phyloP scores from a whole-genome alignment of 2,888 invertebrate genomes.

The Xylocampa areola region DNA sequence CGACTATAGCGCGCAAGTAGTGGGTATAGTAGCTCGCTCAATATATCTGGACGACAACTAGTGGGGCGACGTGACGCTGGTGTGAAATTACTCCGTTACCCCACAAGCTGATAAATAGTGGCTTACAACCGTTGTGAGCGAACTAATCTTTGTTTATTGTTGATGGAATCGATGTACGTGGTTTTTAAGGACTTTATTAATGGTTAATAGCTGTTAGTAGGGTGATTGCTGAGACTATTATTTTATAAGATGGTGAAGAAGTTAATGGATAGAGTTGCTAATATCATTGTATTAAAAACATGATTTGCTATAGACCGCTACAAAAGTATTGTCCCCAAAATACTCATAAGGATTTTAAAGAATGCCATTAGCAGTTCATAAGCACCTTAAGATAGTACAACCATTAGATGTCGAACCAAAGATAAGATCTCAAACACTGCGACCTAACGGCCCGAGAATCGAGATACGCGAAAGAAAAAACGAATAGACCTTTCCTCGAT shows the following conservation, averaged over 20 bases:
- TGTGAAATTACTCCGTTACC: constrained; percentile 60
- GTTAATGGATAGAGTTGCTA: not conserved
- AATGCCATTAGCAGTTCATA: constrained; percentile 9
- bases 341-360: not conserved
- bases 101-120: constrained; percentile 41
- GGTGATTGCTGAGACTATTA: constrained; percentile 4
- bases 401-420: constrained; percentile 38
- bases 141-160: constrained; percentile 52
- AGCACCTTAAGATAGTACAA: constrained; percentile 9
- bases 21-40: constrained; percentile 36
- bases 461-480: constrained; percentile 26
- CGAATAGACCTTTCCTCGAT: constrained; percentile 31
- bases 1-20: constrained; percentile 16
- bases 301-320: too few relatives aligned
- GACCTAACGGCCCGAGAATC: constrained; percentile 35
- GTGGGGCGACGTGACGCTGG: constrained; percentile 56
- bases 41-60: constrained; percentile 63
- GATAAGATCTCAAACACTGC: constrained; percentile 36
- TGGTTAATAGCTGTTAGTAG: not conserved
- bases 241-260: not conserved
- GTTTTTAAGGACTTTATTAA: constrained; percentile 11
- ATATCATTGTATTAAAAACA: too few relatives aligned
- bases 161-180: constrained; percentile 32
- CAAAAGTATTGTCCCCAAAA: too few relatives aligned
- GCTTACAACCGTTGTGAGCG: constrained; percentile 29